Conservation (phyloP, 2,113 vertebrate genomes). For the Peromyscus leucopus region DNA sequence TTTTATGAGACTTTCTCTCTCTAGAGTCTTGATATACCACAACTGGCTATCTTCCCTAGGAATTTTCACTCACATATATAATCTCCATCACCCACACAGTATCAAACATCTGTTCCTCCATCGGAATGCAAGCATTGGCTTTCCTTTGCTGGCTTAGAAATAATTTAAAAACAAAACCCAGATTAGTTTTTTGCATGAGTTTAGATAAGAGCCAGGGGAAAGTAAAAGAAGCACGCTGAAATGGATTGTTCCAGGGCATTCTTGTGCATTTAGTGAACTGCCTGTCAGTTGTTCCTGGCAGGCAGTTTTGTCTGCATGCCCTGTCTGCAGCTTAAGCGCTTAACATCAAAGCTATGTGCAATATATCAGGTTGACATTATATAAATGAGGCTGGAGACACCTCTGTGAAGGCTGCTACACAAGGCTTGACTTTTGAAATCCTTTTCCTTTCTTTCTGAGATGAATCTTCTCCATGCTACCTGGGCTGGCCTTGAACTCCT, state of each 20-base stretch:
- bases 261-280: conserved; percentile 67
- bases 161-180: conserved; percentile 62
- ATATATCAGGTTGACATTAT: conserved; percentile 62
- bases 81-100: conserved; percentile 44
- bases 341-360: conserved; percentile 59
- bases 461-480: fast-evolving
- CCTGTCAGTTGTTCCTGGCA: conserved; percentile 79
- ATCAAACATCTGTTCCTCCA: conserved; percentile 67
- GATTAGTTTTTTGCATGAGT: conserved; percentile 68
- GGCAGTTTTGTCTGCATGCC: conserved; percentile 65
- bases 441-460: not conserved
- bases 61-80: conserved; percentile 56
- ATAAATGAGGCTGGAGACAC: conserved; percentile 75
- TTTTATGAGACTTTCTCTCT: not conserved
- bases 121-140: conserved; percentile 54
- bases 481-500: not conserved
- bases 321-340: conserved; percentile 69
- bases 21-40: not conserved
- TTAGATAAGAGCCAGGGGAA: conserved; percentile 59
- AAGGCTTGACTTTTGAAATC: conserved; percentile 1
- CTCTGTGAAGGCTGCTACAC: conserved; percentile 66
- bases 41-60: conserved; percentile 29
- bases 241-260: conserved; percentile 77
- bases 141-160: conserved; percentile 58
- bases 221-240: conserved; percentile 61